A percentile compares a stretch with the other conserved stretches of the same genome.
Conservation (phyloP, 2,797 vertebrate species). For the Acomys russatus region DNA sequence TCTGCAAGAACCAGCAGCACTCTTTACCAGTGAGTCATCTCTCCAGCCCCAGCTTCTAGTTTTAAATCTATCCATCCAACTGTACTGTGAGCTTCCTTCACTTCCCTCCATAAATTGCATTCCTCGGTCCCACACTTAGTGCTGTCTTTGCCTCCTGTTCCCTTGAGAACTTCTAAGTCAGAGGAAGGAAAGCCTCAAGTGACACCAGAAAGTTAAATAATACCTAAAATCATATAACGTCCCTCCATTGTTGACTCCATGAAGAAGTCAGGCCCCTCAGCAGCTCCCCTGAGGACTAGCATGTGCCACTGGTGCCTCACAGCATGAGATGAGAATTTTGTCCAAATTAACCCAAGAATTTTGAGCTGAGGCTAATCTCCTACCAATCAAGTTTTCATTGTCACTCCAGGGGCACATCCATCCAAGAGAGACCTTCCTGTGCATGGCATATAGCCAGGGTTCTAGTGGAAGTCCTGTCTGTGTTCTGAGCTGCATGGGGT, state of each 20-base stretch:
- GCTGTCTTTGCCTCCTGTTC: background rate
- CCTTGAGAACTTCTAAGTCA: background rate
- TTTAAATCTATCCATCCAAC: background rate
- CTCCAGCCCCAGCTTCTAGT: background rate
- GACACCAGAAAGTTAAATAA: background rate
- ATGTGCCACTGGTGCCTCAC: background rate
- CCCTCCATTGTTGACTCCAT: background rate
- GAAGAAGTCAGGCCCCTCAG: background rate
- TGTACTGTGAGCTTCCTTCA: too few relatives aligned
- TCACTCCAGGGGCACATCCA: background rate
- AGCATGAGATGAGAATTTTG: background rate
- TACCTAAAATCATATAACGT: background rate
- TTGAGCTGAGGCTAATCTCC: background rate
- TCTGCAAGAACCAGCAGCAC: background rate
- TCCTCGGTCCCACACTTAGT: background rate
- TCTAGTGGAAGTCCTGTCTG: background rate
- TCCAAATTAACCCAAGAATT: background rate
- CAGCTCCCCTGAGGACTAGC: background rate
- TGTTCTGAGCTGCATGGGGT: background rate
- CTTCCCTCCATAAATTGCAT: background rate
- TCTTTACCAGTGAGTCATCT: background rate
- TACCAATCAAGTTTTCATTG: rapidly evolving
- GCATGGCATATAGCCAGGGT: rapidly evolving
- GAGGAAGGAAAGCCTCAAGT: background rate
- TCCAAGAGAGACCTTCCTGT: background rate